A percentile compares a stretch with the other conserved stretches of the same genome.
Evolutionary conservation across 2,888 invertebrate genomes (phyloP).

Genomic region (Thymelicus sylvestris): DNA sequence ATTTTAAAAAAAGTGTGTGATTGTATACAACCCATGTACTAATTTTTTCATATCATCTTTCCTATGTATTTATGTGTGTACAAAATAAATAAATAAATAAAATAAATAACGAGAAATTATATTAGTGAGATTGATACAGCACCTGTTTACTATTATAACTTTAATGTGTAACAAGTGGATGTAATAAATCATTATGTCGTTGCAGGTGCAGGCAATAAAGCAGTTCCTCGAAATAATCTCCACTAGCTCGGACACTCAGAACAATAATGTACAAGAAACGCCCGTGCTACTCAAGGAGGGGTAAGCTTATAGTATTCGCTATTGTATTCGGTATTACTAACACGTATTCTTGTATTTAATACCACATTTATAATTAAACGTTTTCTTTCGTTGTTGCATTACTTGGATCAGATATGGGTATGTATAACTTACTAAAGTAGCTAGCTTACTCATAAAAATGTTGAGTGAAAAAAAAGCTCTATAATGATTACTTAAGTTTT

Average conservation of each 20-base stretch:
- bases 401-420: constrained; percentile 76
- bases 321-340: background rate
- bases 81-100: no score
- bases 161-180: background rate
- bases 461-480: no score
- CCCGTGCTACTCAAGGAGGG: constrained; percentile 96
- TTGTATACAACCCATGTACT: no score
- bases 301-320: constrained; percentile 81
- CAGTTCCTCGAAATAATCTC: constrained; percentile 96
- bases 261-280: constrained; percentile 85
- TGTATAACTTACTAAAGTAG: constrained; percentile 47
- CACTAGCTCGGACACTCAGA: constrained; percentile 88
- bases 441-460: no score
- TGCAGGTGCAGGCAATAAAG: constrained; percentile 88
- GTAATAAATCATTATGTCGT: constrained; percentile 18
- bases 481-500: no score
- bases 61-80: no score
- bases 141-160: no score
- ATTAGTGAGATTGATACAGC: no score
- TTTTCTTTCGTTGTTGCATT: constrained; percentile 55
- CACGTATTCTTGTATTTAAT: background rate
- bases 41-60: no score
- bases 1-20: no score
- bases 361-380: background rate
- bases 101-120: no score